phyloP scores from a whole-genome alignment of 2,797 vertebrate species.

The Phyllotis vaccarum region DNA sequence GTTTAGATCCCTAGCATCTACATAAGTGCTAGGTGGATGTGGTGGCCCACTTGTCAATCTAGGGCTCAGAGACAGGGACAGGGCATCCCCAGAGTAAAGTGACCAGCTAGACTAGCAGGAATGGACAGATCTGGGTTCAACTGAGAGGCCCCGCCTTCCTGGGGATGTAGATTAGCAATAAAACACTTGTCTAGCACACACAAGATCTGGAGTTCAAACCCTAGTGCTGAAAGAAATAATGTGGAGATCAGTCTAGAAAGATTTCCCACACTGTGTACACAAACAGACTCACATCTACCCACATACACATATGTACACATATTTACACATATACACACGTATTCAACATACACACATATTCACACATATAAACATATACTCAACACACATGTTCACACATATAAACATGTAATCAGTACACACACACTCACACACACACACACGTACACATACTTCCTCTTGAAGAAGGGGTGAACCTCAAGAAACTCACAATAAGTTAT shows the following conservation, averaged over 20 bases:
- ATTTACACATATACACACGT: neutral
- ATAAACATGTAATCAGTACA: neutral
- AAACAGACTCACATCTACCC: neutral
- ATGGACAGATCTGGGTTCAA: neutral
- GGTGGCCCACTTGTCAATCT: neutral
- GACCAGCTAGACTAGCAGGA: neutral
- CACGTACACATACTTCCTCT: neutral
- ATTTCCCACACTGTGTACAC: neutral
- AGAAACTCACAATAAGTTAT: neutral
- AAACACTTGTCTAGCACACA: neutral
- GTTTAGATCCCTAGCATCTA: neutral
- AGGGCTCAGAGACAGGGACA: neutral
- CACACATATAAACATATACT: neutral
- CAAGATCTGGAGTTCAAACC: neutral
- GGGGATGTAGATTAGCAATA: neutral
- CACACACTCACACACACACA: neutral
- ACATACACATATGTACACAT: neutral
- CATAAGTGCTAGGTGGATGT: neutral
- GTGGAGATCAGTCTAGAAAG: neutral
- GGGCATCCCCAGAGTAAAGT: neutral
- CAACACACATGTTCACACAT: neutral
- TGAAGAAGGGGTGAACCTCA: neutral
- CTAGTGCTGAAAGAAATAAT: neutral
- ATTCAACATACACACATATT: neutral
- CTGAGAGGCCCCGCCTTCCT: neutral